These are phyloP conservation scores for Bujurquina vittata DNA, from an alignment of 2,113 vertebrate species.

Conservation along the genomic window DNA sequence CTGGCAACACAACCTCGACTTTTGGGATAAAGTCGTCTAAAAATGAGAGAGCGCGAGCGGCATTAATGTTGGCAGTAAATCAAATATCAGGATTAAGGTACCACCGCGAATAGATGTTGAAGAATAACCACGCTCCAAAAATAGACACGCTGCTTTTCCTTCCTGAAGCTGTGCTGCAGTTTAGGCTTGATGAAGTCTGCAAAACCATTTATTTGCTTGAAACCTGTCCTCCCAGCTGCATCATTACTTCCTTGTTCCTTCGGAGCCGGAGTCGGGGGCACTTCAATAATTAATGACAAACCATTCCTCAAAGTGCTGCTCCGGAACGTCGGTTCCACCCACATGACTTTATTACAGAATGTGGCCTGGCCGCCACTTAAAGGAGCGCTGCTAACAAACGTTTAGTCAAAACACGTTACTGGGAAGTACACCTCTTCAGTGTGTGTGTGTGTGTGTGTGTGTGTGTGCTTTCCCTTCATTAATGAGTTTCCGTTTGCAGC, in stretches of 20 bases:
- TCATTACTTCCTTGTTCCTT: constrained; percentile 23
- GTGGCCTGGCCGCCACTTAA: constrained; percentile 15
- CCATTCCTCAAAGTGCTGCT: constrained; percentile 42
- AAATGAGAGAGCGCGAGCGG: neutral
- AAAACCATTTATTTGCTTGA: constrained; percentile 40
- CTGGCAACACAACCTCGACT: neutral
- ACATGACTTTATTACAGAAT: constrained; percentile 18
- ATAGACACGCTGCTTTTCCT: neutral
- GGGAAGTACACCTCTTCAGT: constrained; percentile 3
- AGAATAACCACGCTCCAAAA: neutral
- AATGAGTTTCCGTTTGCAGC: too few species aligned
- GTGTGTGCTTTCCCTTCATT: neutral
- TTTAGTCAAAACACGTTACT: neutral
- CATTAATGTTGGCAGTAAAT: constrained; percentile 4
- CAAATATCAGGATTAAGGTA: neutral
- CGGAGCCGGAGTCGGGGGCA: constrained; percentile 3
- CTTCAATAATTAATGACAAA: constrained; percentile 59
- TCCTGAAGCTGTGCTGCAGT: neutral
- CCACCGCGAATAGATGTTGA: neutral
- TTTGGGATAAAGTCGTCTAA: constrained; percentile 1
- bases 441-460: neutral
- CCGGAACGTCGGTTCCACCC: constrained; percentile 26
- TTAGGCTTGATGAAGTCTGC: neutral
- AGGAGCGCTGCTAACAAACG: constrained; percentile 1
- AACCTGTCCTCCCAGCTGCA: constrained; percentile 39